Conservation (phyloP, 2,797 vertebrate genomes). For the Garrulus glandarius region DNA sequence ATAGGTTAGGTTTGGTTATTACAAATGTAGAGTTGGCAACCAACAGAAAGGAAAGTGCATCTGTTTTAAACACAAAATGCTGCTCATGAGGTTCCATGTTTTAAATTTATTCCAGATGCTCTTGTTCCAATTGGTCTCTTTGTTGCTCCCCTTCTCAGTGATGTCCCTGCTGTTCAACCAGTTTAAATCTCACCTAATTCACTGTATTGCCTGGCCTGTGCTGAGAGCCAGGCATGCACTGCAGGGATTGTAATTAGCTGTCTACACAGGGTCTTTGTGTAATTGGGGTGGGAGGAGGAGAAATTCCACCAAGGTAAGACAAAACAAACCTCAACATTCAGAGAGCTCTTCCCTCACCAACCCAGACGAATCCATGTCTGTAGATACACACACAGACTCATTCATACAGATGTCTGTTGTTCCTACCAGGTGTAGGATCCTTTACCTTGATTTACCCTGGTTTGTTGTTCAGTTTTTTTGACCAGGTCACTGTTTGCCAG, state of each 20-base stretch:
- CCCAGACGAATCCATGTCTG: fast-evolving
- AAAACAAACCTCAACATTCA: background rate
- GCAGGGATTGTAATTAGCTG: background rate
- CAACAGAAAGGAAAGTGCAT: conserved; percentile 32
- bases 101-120: conserved; percentile 67
- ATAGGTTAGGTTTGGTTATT: conserved; percentile 45
- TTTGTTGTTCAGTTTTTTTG: background rate
- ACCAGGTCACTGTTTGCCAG: background rate
- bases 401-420: background rate
- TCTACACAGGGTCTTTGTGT: background rate
- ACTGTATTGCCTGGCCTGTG: background rate
- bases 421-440: fast-evolving
- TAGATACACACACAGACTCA: fast-evolving
- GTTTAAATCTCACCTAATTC: conserved; percentile 45
- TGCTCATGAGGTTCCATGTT: background rate
- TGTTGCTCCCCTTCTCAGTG: background rate
- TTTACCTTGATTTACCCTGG: background rate
- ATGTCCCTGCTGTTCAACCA: background rate
- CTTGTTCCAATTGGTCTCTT: background rate
- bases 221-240: conserved; percentile 18
- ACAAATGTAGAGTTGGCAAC: conserved; percentile 30
- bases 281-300: background rate
- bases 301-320: background rate
- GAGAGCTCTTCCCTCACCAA: background rate
- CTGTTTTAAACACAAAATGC: conserved; percentile 33